Evolutionary conservation across 2,888 invertebrate species (phyloP).

Genomic region (Eulithis testata): DNA sequence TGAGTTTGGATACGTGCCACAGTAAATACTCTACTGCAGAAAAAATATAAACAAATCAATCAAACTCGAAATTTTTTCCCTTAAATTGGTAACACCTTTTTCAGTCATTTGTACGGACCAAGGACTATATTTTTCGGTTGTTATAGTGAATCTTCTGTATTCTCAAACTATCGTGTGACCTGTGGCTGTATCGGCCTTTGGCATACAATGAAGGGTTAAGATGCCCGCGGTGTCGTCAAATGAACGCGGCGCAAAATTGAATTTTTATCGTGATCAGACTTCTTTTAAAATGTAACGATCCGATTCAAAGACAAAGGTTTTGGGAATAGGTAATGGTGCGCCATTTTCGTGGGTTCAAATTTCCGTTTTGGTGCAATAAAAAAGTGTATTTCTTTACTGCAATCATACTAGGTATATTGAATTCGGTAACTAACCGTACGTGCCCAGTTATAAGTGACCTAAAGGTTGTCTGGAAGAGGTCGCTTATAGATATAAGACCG

Average conservation of each 20-base stretch:
- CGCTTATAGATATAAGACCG: no score
- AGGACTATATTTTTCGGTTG: no score
- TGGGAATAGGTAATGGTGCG: slow-evolving; percentile 34
- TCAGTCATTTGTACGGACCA: no score
- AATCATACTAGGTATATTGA: neutral
- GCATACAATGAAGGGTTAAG: slow-evolving; percentile 30
- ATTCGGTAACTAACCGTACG: neutral
- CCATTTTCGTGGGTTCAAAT: slow-evolving; percentile 44
- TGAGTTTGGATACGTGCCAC: no score
- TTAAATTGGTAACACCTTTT: no score
- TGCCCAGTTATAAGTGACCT: no score
- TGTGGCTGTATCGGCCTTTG: slow-evolving; percentile 47
- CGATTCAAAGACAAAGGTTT: slow-evolving; percentile 56
- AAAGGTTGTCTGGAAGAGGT: no score
- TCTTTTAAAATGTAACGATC: slow-evolving; percentile 56
- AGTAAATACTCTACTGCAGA: no score
- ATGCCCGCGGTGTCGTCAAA: slow-evolving; percentile 60
- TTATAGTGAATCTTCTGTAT: slow-evolving; percentile 6
- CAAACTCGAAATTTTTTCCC: no score
- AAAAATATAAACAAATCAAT: no score
- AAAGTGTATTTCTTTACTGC: neutral
- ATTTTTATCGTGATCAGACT: slow-evolving; percentile 81
- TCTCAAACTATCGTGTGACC: slow-evolving; percentile 10
- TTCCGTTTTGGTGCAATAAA: slow-evolving; percentile 41
- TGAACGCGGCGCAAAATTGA: slow-evolving; percentile 75